Evolutionary conservation across 2,888 invertebrate genomes (phyloP).

Genomic region (Mesorhabditis belari): DNA sequence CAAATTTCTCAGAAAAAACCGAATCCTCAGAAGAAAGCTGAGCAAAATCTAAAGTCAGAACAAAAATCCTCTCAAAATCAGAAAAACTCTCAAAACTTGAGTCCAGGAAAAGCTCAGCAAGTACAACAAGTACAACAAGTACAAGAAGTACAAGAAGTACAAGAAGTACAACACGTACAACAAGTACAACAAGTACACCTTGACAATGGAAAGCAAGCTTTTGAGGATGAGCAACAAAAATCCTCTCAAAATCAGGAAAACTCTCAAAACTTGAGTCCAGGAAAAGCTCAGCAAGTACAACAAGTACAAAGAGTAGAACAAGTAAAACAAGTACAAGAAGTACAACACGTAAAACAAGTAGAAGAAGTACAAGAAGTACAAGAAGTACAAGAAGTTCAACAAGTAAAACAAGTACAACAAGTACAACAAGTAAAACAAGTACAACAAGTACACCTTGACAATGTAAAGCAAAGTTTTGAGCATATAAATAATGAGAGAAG

Average conservation of each 20-base stretch:
- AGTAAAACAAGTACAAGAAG: background rate
- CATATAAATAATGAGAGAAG: too few relatives aligned
- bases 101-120: background rate
- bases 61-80: background rate
- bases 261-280: background rate
- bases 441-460: background rate
- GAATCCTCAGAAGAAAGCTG: too few relatives aligned
- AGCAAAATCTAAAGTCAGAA: background rate
- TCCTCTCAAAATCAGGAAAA: constrained; percentile 1
- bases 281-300: background rate
- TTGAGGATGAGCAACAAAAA: too few relatives aligned
- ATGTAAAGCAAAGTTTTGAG: too few relatives aligned
- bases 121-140: background rate
- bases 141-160: background rate
- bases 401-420: background rate
- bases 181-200: background rate
- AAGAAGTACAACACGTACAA: background rate
- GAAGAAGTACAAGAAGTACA: background rate
- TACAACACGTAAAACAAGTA: background rate
- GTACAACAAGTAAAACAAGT: background rate
- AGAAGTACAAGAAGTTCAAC: background rate
- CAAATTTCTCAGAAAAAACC: too few relatives aligned
- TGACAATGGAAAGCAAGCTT: too few relatives aligned
- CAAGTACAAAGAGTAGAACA: background rate
- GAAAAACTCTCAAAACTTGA: background rate